A percentile compares a stretch with the other conserved stretches of the same genome.
phyloP scores from a whole-genome alignment of 2,888 invertebrate species.

The Ernsta delagoae region DNA sequence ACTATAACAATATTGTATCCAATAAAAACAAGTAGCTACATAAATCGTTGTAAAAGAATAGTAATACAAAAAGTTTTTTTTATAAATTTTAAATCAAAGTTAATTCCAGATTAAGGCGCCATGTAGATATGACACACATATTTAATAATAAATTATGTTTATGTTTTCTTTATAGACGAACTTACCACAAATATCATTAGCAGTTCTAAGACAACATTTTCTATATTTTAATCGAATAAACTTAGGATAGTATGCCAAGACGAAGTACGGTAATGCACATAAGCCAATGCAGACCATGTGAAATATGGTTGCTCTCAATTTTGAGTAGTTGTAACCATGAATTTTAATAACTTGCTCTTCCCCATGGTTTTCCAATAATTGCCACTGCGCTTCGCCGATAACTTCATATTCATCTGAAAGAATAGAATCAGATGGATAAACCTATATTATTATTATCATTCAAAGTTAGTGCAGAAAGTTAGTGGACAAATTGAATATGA shows the following conservation, averaged over 20 bases:
- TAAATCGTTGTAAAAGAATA: too few species aligned
- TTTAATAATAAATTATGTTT: too few species aligned
- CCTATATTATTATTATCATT: too few species aligned
- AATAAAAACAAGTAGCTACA: too few species aligned
- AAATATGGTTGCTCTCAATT: slow-evolving; percentile 72
- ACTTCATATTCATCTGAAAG: slow-evolving; percentile 83
- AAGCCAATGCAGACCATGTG: slow-evolving; percentile 77
- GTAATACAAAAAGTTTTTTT: too few species aligned
- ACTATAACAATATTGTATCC: slow-evolving; percentile 60
- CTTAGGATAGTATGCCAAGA: slow-evolving; percentile 83
- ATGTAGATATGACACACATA: too few species aligned
- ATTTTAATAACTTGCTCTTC: slow-evolving; percentile 78
- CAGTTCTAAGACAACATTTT: slow-evolving; percentile 83
- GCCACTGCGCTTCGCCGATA: slow-evolving; percentile 82
- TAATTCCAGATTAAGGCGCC: too few species aligned
- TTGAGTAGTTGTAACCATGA: slow-evolving; percentile 80
- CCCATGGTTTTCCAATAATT: slow-evolving; percentile 78
- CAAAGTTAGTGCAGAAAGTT: too few species aligned
- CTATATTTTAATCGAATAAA: slow-evolving; percentile 81
- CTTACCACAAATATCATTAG: slow-evolving; percentile 84
- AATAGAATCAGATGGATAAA: too few species aligned
- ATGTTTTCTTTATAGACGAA: slow-evolving; percentile 10
- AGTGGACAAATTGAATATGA: too few species aligned
- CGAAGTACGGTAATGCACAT: slow-evolving; percentile 84
- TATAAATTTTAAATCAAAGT: too few species aligned